Evolutionary conservation across 2,888 invertebrate species (phyloP), one percentile per base, ranked within the genome.

Genomic region (Pristionchus arcanus): DNA sequence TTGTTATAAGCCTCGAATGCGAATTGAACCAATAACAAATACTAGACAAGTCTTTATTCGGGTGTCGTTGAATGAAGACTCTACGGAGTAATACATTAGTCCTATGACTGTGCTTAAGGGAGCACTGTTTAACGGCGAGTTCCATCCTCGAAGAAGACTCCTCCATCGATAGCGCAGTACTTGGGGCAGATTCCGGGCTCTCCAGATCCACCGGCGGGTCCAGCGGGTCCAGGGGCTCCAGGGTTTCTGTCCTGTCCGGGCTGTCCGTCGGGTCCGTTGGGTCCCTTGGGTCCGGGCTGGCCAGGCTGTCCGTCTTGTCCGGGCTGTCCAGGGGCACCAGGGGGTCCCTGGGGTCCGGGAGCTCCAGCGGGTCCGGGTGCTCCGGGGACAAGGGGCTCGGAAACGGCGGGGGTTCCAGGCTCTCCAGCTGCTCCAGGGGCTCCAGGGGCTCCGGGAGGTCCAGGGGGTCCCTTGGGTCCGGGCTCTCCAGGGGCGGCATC

Each of bases 61-160:
- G 84, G 2, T 85, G 59, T 34, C 34, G 59, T 59, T 85, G 84
- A 85, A 59, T 34, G 34, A 7, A 31, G 84, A 59, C 59, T 85
- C 84, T 85, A 85, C 84, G 59, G 7, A 25, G 28, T 28, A 85
- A 85, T 85, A 85, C n/a, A 34, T 85, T 85, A 85, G 34, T 85
- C 84, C 84, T 85, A 85, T 85, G 55, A 74, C 31, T 74, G 84
- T 85, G 34, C 31, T 31, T 28, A 31, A 31, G 11, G 15, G 19
- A 25, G 71, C n/a, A 49, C 71, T 13, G 71, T 63, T 90, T 90
- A 90, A 87, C 90, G 90, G 89, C 90, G 90, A 85, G 92, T 92
- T 89, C 92, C 92, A 91, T 92, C 92, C 90, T 92, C 92, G 92
- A 92, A 92, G 92, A 92, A 92, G 88, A 92, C 92, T 90, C 92